These are phyloP conservation scores for Rhingia rostrata DNA, from an alignment of 2,888 invertebrate species.

Conservation along the genomic window DNA sequence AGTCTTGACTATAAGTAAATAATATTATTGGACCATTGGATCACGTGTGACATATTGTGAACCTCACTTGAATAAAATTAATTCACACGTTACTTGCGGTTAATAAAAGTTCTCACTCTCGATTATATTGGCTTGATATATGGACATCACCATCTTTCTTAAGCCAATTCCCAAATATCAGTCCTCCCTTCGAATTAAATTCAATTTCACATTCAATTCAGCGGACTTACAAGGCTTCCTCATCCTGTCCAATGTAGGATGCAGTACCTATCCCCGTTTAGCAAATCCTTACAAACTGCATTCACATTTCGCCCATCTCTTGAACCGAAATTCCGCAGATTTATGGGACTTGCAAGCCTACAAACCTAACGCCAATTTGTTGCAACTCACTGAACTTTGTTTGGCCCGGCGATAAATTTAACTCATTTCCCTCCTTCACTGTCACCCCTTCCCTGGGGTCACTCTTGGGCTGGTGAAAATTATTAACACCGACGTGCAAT, in stretches of 20 bases:
- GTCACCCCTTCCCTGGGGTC: neutral
- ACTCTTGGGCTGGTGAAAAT: conserved; percentile 48
- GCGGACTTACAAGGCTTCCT: conserved; percentile 5
- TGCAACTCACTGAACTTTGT: conserved; percentile 74
- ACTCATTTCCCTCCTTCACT: conserved; percentile 43
- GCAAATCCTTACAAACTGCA: conserved; percentile 43
- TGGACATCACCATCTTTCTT: too few relatives aligned
- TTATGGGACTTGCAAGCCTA: conserved; percentile 67
- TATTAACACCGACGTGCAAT: conserved; percentile 71
- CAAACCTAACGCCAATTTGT: conserved; percentile 74
- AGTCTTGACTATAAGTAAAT: too few relatives aligned
- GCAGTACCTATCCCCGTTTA: neutral
- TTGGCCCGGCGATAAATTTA: conserved; percentile 71
- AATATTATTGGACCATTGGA: too few relatives aligned
- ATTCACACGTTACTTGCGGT: too few relatives aligned
- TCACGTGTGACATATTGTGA: too few relatives aligned
- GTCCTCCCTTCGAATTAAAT: neutral
- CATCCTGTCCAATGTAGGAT: neutral
- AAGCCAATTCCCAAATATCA: too few relatives aligned
- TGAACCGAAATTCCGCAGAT: conserved; percentile 62
- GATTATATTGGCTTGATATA: too few relatives aligned
- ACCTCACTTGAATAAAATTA: too few relatives aligned
- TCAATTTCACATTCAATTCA: conserved; percentile 3
- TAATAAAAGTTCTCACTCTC: too few relatives aligned
- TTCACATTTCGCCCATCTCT: conserved; percentile 14